Evolutionary conservation across 2,888 invertebrate species (phyloP), one percentile per base, ranked within the genome.

Genomic region (Serrognathus titanus): DNA sequence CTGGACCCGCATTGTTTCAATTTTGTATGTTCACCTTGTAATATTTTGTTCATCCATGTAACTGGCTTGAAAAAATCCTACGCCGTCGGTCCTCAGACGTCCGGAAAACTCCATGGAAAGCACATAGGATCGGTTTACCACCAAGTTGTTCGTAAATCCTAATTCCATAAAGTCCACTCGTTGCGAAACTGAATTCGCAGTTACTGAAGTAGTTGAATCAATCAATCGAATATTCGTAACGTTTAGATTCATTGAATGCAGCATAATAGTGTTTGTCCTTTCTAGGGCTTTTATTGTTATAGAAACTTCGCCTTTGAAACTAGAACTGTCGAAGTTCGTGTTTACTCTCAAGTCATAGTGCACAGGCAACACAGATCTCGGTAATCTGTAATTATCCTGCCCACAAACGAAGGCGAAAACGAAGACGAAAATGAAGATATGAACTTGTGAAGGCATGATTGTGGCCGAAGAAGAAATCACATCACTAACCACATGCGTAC

Each of bases 301-400:
- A n/a, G 36, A 38, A 3, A 59, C 40, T 24, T 48, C 55, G 24
- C 61, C 63, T 11, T n/a, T 36, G 51, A 61, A 63, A 43, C n/a
- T 31, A n/a, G 48, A 20, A 9, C 2, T 6, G 13, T 20, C 16
- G 7, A 54, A 5, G 11, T 51, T 46, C 10, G 59, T 55, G 39
- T 59, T 56, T 36, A 63, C 48, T 1, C 40, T 56, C 35, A 63
- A 10, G 12, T 37, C 51, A 39, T 63, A 63, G 35, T 52, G 45
- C 9, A 51, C 8, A n/a, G 62, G 62, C 31, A 48, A 24, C 10
- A 60, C 41, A 12, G 13, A 47, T 20, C 55, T 41, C 11, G 62
- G 62, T 52, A 62, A 47, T 31, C 50, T 43, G 35, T 55, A 55
- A 31, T 31, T 31, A 31, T 31, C 1, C 24, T 31, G 24, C 1